Evolutionary conservation across 2,113 vertebrate genomes (phyloP).

Genomic region (Syngnathoides biaculeatus): DNA sequence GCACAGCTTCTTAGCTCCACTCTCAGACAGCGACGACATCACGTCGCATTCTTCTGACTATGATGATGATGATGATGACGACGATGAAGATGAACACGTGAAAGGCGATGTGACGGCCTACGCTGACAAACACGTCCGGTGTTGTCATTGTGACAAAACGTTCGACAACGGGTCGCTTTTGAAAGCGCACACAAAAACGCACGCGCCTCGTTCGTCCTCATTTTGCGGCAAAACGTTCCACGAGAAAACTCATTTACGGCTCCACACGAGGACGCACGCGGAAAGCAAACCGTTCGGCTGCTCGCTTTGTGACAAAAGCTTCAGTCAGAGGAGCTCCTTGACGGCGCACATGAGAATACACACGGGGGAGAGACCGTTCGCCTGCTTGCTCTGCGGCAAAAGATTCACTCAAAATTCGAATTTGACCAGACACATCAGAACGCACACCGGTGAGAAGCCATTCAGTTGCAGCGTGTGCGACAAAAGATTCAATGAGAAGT

Average conservation of each 20-base stretch:
- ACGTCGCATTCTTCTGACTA: not conserved
- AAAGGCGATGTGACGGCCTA: not conserved
- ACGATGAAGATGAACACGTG: not conserved
- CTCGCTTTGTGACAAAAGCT: not conserved
- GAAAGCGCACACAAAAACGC: not conserved
- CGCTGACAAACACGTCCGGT: not conserved
- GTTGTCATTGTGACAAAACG: not conserved
- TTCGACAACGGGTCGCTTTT: not conserved
- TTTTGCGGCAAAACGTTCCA: not conserved
- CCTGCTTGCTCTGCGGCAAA: too few species aligned
- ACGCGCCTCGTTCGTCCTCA: not conserved
- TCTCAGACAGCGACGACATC: not conserved
- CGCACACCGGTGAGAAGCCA: too few species aligned
- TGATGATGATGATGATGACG: not conserved
- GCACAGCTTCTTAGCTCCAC: not conserved
- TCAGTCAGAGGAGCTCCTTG: not conserved
- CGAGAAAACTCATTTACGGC: not conserved
- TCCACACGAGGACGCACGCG: not conserved
- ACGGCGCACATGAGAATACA: too few species aligned
- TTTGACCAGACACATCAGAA: too few species aligned
- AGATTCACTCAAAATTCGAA: too few species aligned
- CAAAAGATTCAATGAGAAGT: too few species aligned
- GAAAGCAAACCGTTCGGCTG: not conserved
- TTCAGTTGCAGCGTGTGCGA: too few species aligned
- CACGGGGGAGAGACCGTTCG: too few species aligned